A percentile compares a stretch with the other conserved stretches of the same genome.
Evolutionary conservation across 2,888 invertebrate genomes (phyloP).

Genomic region (Tinea pellionella): DNA sequence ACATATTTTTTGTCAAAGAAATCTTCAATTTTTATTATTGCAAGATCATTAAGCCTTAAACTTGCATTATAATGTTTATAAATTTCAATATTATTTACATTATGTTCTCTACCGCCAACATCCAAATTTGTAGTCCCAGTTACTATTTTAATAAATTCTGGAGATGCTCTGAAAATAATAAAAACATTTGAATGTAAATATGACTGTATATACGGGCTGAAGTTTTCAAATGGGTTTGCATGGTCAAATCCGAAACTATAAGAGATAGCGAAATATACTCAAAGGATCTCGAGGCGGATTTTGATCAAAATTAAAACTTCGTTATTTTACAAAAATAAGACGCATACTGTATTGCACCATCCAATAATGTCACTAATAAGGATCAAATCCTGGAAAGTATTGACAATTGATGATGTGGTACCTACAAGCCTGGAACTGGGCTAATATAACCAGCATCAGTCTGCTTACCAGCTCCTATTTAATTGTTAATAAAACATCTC

Average conservation of each 20-base stretch:
- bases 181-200: too few species aligned
- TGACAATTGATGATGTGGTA: too few species aligned
- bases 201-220: too few species aligned
- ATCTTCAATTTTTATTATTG: constrained; percentile 35
- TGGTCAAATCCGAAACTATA: too few species aligned
- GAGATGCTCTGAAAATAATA: constrained; percentile 34
- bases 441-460: not conserved
- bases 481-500: constrained; percentile 14
- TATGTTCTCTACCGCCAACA: constrained; percentile 31
- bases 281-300: too few species aligned
- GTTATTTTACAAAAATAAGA: too few species aligned
- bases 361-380: too few species aligned
- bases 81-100: constrained; percentile 31
- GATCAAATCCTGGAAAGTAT: too few species aligned
- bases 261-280: too few species aligned
- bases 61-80: constrained; percentile 33
- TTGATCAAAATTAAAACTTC: too few species aligned
- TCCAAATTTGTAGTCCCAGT: constrained; percentile 47
- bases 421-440: constrained; percentile 8
- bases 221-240: too few species aligned
- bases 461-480: not conserved
- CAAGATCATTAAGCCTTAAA: constrained; percentile 42
- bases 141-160: constrained; percentile 38
- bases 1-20: constrained; percentile 32
- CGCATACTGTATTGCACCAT: too few species aligned